Evolutionary conservation across 2,113 vertebrate species (phyloP), one percentile per base, ranked within the genome.

Genomic region (Tachysurus fulvidraco): DNA sequence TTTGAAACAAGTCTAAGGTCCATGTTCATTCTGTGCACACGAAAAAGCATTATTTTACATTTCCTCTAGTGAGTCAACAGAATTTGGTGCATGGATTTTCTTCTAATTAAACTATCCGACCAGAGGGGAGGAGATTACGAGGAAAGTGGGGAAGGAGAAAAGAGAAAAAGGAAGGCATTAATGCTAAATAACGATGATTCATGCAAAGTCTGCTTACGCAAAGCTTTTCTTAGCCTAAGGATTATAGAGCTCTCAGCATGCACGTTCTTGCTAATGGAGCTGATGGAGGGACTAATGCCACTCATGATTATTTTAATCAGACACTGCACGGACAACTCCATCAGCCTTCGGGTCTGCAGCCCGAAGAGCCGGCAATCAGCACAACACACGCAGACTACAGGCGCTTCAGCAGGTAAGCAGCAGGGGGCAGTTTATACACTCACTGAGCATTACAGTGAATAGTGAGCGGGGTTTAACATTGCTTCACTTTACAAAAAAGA

Each of bases 391-490:
- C 83, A 0, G 89, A 89, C 73, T 86, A 90, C 87, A 90, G 86
- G 55, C 65, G 9, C 57, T 90, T 86, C 74, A 83, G 81, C 87
- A 88, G 86, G 84, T 90, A 86, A 83, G 69, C 89, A 89, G 87
- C 65, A 89, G 87, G 84, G 69, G 87, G 90, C 77, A 81, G 87
- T 87, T 30, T 65, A 36, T 17, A 69, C 28, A 69, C 65, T 69
- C 65, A 69, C 28, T 36, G 28, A 60, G 21, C 65, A 10, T 10
- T 62, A 62, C 59, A 23, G 36, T 36, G 36, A 36, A 62, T 25
- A 62, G 21, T 25, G 2, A 21, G 62, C 13, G 14, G n/a, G 62
- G 62, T 36, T 36, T 36, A 36, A 36, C 62, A 11, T 65, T 12
- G 1, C 11, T 65, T 65, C 13, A 12, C 25, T 65, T 4, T 62